Conservation (phyloP, 2,888 invertebrate genomes). For the Parnassius glacialis region DNA sequence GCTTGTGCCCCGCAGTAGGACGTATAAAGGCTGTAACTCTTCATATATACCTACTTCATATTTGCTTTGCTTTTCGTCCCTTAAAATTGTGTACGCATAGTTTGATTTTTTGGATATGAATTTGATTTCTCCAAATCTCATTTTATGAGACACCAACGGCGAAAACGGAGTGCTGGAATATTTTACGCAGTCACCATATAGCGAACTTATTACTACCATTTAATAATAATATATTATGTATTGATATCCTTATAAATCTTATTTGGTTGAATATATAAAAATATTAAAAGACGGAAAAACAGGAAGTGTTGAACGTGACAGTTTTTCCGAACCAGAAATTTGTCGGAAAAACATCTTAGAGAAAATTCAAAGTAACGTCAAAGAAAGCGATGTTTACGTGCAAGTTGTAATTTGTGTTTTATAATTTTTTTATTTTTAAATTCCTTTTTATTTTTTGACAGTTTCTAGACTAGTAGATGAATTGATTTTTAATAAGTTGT, state of each 20-base stretch:
- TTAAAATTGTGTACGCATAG: slow-evolving; percentile 13
- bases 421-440: not conserved
- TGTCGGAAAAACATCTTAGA: slow-evolving; percentile 22
- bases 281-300: slow-evolving; percentile 22
- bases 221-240: too few species aligned
- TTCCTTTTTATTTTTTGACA: not conserved
- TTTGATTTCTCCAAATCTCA: too few species aligned
- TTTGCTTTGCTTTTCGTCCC: slow-evolving; percentile 5
- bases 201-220: too few species aligned
- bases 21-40: too few species aligned
- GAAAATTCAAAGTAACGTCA: slow-evolving; percentile 14
- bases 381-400: slow-evolving; percentile 13
- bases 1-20: too few species aligned
- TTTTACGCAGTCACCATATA: too few species aligned
- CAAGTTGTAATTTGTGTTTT: slow-evolving; percentile 11
- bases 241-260: too few species aligned
- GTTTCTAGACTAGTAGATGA: too few species aligned
- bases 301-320: slow-evolving; percentile 30
- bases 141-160: too few species aligned
- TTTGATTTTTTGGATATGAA: slow-evolving; percentile 4
- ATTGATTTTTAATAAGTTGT: too few species aligned
- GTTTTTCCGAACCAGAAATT: slow-evolving; percentile 27
- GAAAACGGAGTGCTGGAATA: too few species aligned
- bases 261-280: slow-evolving; percentile 5
- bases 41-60: slow-evolving; percentile 4